These are phyloP conservation scores for Melanotaenia trifasciata DNA, from an alignment of 2,797 vertebrate species.

Conservation along the genomic window DNA sequence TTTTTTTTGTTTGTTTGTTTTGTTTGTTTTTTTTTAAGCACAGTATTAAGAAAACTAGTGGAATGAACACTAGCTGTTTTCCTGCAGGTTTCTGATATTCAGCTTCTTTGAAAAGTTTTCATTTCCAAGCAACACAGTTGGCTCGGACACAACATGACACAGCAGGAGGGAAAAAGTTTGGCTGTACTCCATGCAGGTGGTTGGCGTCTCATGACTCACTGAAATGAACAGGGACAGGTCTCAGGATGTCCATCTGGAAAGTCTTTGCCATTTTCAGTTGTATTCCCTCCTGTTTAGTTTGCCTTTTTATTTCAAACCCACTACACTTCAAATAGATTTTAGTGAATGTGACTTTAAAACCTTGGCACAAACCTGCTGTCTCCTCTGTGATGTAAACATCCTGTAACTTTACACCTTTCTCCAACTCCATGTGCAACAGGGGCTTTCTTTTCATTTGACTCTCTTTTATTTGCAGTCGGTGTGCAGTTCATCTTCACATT, in stretches of 20 bases:
- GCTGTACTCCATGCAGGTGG: slow-evolving; percentile 37
- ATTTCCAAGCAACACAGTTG: slow-evolving; percentile 16
- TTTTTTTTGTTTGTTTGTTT: background rate
- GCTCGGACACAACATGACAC: slow-evolving; percentile 10
- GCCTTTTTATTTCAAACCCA: slow-evolving; percentile 5
- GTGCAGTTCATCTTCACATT: slow-evolving; percentile 12
- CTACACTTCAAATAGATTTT: slow-evolving; percentile 37
- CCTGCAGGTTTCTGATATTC: slow-evolving; percentile 5
- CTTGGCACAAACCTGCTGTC: slow-evolving; percentile 51
- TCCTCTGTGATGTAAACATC: slow-evolving; percentile 51
- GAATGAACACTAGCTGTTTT: slow-evolving; percentile 18
- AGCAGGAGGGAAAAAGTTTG: slow-evolving; percentile 36
- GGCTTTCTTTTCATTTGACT: slow-evolving; percentile 11
- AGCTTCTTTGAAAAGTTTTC: slow-evolving; percentile 18
- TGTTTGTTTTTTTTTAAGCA: background rate
- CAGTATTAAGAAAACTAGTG: background rate
- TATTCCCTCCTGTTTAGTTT: slow-evolving; percentile 1
- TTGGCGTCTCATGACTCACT: slow-evolving; percentile 30
- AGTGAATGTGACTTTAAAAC: slow-evolving; percentile 26
- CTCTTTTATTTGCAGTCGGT: slow-evolving; percentile 38
- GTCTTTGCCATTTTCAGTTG: slow-evolving; percentile 9
- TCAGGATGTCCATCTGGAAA: slow-evolving; percentile 13
- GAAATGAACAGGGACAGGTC: slow-evolving; percentile 21
- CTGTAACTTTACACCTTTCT: slow-evolving; percentile 64
- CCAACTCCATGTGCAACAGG: slow-evolving; percentile 19